phyloP scores from a whole-genome alignment of 2,888 invertebrate genomes.

The Stratiomys singularior region DNA sequence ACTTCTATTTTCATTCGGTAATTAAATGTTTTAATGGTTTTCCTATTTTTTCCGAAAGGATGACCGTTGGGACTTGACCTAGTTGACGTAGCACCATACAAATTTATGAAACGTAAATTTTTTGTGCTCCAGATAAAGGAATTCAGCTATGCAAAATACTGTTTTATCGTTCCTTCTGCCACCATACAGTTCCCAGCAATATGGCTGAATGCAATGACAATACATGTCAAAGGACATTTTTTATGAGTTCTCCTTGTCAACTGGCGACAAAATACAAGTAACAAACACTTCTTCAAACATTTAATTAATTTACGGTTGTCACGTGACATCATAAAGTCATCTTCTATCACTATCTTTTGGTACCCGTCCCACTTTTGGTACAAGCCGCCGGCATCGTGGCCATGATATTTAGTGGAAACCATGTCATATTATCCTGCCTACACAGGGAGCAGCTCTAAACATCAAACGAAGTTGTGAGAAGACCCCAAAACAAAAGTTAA shows the following conservation, averaged over 20 bases:
- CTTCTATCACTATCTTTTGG: not conserved
- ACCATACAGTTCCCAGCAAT: no score
- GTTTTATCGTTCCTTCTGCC: no score
- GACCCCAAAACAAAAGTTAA: not conserved
- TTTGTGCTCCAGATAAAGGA: no score
- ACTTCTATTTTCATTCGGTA: no score
- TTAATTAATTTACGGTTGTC: constrained; percentile 42
- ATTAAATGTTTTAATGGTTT: no score
- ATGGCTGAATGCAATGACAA: no score
- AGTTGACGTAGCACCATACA: no score
- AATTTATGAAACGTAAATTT: no score
- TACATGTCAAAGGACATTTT: no score
- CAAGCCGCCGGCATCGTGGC: not conserved
- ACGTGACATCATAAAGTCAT: constrained; percentile 26
- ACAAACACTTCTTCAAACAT: not conserved
- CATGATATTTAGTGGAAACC: not conserved
- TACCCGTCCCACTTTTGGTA: not conserved
- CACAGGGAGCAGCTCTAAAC: not conserved
- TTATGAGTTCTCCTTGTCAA: not conserved
- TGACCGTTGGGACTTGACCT: no score
- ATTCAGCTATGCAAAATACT: no score
- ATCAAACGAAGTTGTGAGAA: constrained; percentile 25
- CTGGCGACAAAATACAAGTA: not conserved
- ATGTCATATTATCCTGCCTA: not conserved
- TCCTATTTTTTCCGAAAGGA: no score